These are phyloP conservation scores for Gallinago jamesoni DNA, from an alignment of 2,113 vertebrate species.

Conservation along the genomic window DNA sequence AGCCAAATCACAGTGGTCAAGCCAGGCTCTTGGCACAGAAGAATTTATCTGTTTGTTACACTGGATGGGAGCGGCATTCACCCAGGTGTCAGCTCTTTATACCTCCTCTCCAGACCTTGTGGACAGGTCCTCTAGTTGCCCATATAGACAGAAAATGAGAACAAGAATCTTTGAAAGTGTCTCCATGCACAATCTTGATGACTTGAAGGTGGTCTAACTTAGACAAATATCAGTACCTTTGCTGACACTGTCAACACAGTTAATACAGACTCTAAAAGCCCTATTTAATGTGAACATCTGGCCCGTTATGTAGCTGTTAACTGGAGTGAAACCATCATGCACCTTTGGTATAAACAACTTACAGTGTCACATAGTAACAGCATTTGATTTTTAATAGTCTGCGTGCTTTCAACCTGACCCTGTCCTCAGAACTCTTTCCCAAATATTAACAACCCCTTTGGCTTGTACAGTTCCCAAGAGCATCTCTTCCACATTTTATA, in stretches of 20 bases:
- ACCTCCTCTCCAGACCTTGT: not conserved
- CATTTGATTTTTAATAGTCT: not conserved
- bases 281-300: not conserved
- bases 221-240: not conserved
- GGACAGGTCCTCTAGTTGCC: not conserved
- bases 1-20: not conserved
- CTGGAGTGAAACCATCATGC: slow-evolving; percentile 6
- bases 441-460: not conserved
- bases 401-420: not conserved
- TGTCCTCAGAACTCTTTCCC: not conserved
- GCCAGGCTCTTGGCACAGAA: not conserved
- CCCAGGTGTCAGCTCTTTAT: not conserved
- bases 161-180: not conserved
- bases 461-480: not conserved
- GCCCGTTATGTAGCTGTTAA: not conserved
- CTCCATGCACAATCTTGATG: not conserved
- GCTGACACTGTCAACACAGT: not conserved
- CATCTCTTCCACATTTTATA: not conserved
- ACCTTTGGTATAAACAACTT: not conserved
- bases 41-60: not conserved
- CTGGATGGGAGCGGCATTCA: not conserved
- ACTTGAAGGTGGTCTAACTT: not conserved
- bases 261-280: not conserved
- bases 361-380: not conserved
- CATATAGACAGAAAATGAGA: not conserved